Percentiles rank a stretch among this genome's conserved stretches.
Evolutionary conservation across 2,113 vertebrate genomes (phyloP).

Genomic region (Nipponia nippon): DNA sequence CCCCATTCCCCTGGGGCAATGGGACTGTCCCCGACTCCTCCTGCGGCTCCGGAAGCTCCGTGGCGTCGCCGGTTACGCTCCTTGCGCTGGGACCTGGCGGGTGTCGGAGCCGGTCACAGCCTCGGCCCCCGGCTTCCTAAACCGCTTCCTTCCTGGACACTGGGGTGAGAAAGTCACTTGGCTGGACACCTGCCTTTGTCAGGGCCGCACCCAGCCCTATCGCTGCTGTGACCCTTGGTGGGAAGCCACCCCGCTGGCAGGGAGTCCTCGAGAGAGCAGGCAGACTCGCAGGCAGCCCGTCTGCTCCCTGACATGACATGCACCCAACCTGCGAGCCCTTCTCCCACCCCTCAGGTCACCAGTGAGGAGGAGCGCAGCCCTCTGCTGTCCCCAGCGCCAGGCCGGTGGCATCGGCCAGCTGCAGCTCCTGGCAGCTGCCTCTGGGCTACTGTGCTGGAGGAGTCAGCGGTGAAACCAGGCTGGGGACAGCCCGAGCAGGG

Average conservation of each 20-base stretch:
- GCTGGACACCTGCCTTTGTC: not conserved
- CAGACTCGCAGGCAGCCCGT: not conserved
- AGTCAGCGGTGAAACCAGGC: not conserved
- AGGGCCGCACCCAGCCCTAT: not conserved
- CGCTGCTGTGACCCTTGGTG: not conserved
- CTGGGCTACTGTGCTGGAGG: not conserved
- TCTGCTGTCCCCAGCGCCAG: not conserved
- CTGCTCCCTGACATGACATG: not conserved
- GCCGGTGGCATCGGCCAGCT: not conserved
- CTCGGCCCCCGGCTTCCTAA: not conserved
- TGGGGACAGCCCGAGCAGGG: not conserved
- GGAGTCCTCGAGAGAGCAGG: not conserved
- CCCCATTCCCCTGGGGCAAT: accelerated
- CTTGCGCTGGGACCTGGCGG: not conserved
- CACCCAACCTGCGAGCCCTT: accelerated
- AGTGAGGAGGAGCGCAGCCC: not conserved
- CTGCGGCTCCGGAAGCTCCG: not conserved
- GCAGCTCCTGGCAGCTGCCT: not conserved
- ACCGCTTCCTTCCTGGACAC: not conserved
- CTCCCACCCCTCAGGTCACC: not conserved
- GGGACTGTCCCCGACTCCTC: not conserved
- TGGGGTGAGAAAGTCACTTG: not conserved
- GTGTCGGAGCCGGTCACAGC: not conserved
- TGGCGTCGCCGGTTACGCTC: accelerated
- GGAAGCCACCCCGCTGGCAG: not conserved